Conservation (phyloP, 2,113 vertebrate genomes). For the Pelmatolapia mariae region DNA sequence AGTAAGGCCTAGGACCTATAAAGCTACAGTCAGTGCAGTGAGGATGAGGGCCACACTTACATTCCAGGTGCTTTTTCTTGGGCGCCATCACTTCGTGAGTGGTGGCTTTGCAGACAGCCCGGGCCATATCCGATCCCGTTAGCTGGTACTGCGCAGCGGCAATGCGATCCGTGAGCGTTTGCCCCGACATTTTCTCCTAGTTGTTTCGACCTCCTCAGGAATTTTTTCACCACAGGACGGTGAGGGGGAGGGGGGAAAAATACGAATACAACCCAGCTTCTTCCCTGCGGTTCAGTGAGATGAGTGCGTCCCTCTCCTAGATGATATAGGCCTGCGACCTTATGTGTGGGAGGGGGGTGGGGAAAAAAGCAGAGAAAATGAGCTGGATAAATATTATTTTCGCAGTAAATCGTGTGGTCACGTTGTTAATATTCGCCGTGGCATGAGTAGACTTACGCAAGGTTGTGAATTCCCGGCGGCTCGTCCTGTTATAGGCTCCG, state of each 20-base stretch:
- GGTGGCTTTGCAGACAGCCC: slow-evolving; percentile 96
- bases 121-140: slow-evolving; percentile 92
- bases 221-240: slow-evolving; percentile 4
- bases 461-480: slow-evolving; percentile 39
- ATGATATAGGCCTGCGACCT: slow-evolving; percentile 59
- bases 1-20: not conserved
- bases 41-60: slow-evolving; percentile 75
- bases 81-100: slow-evolving; percentile 98
- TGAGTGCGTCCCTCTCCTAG: slow-evolving; percentile 5
- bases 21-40: not conserved
- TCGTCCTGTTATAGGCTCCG: slow-evolving; percentile 34
- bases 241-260: not conserved
- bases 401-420: not conserved
- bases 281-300: not conserved
- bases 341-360: slow-evolving; percentile 35
- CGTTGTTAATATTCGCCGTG: slow-evolving; percentile 11
- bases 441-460: slow-evolving; percentile 56
- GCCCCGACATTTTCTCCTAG: slow-evolving; percentile 92
- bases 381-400: not conserved
- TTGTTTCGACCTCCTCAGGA: slow-evolving; percentile 42
- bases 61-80: slow-evolving; percentile 99
- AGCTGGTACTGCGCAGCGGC: slow-evolving; percentile 97
- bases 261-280: not conserved
- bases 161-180: slow-evolving; percentile 97
- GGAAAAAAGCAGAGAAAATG: slow-evolving; percentile 8